Evolutionary conservation across 2,113 vertebrate species (phyloP).

Genomic region (Corynorhinus townsendii): DNA sequence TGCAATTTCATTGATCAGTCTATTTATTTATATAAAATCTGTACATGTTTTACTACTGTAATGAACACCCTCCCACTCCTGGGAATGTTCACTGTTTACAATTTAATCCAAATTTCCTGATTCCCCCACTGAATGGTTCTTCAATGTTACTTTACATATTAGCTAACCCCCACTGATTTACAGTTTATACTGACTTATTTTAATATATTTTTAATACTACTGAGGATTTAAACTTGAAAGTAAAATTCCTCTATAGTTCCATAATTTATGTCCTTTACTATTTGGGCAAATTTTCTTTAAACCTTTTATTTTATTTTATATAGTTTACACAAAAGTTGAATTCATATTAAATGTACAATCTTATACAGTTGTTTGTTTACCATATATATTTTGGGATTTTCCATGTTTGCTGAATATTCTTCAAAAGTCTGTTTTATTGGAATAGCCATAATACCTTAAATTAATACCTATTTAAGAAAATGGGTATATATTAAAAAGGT

Average conservation of each 20-base stretch:
- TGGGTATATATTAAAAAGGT: background rate
- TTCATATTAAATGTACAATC: background rate
- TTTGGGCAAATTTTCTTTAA: background rate
- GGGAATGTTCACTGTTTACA: background rate
- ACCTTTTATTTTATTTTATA: background rate
- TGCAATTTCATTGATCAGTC: background rate
- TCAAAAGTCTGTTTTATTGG: background rate
- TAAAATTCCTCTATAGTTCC: background rate
- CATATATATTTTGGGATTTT: background rate
- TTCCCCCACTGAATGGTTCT: background rate
- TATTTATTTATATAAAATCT: background rate
- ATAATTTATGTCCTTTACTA: background rate
- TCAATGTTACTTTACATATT: slow-evolving; percentile 11
- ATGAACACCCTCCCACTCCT: background rate
- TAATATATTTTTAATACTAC: background rate
- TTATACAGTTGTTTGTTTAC: background rate
- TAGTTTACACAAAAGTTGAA: background rate
- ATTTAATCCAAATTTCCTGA: background rate
- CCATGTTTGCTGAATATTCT: background rate
- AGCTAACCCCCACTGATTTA: background rate
- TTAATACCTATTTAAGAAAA: background rate
- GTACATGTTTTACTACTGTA: background rate
- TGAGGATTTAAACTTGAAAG: slow-evolving; percentile 16
- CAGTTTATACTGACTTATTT: background rate
- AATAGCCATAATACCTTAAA: background rate